These are phyloP conservation scores for Ophion ellenae DNA, from an alignment of 2,888 invertebrate genomes.

Conservation along the genomic window DNA sequence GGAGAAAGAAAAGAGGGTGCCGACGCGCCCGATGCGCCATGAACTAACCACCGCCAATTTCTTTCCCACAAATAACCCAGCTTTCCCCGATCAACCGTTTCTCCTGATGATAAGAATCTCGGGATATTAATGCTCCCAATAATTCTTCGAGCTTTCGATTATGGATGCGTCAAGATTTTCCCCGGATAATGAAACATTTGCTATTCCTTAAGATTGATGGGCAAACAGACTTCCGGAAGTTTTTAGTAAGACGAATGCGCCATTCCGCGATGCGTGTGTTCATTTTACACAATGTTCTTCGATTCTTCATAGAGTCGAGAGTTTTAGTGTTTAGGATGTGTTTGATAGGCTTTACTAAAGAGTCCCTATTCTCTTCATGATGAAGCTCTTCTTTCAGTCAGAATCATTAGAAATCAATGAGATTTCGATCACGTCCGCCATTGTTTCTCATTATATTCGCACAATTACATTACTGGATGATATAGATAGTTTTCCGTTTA, in stretches of 20 bases:
- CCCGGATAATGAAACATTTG: slow-evolving; percentile 55
- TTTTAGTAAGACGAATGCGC: slow-evolving; percentile 16
- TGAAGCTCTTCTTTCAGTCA: too few species aligned
- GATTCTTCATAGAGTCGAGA: too few species aligned
- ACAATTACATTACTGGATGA: too few species aligned
- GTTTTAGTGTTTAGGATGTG: too few species aligned
- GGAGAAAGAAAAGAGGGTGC: slow-evolving; percentile 38
- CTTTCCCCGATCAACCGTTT: slow-evolving; percentile 61
- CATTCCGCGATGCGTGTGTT: not conserved
- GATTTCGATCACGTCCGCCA: too few species aligned
- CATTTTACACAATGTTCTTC: too few species aligned
- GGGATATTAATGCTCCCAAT: slow-evolving; percentile 56
- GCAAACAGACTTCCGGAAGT: not conserved
- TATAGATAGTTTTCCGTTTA: too few species aligned
- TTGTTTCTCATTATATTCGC: too few species aligned
- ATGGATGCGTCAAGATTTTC: slow-evolving; percentile 52
- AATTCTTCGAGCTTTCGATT: slow-evolving; percentile 60
- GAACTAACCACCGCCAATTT: slow-evolving; percentile 57
- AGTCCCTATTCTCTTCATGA: too few species aligned
- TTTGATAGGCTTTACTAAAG: too few species aligned
- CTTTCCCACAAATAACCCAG: slow-evolving; percentile 59
- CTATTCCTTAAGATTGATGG: slow-evolving; percentile 22
- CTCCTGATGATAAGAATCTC: slow-evolving; percentile 58
- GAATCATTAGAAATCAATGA: too few species aligned
- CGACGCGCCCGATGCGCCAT: slow-evolving; percentile 47